Evolutionary conservation across 2,113 vertebrate genomes (phyloP).

Genomic region (Leptocoma aspasia): DNA sequence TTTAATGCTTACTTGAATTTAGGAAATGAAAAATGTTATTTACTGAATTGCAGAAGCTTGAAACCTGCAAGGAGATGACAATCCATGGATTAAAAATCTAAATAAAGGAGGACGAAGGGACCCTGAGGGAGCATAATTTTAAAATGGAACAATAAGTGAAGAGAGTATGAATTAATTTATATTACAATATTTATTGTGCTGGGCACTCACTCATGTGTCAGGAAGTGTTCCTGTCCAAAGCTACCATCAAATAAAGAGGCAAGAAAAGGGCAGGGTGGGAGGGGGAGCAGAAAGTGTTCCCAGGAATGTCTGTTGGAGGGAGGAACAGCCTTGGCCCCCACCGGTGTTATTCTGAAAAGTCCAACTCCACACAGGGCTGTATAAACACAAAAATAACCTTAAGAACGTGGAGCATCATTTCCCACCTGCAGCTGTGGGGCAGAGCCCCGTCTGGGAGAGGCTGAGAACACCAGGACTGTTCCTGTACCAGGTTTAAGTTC

Average conservation of each 20-base stretch:
- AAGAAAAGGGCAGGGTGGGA: background rate
- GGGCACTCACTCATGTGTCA: background rate
- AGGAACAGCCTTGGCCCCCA: background rate
- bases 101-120: background rate
- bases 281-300: background rate
- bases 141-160: background rate
- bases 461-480: background rate
- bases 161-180: background rate
- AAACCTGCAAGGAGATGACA: background rate
- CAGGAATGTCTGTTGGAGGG: background rate
- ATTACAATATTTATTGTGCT: background rate
- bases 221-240: background rate
- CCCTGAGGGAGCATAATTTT: background rate
- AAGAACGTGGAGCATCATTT: fast-evolving
- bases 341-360: background rate
- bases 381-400: background rate
- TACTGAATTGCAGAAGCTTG: background rate
- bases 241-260: background rate
- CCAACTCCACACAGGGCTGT: background rate
- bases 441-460: background rate
- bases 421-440: background rate
- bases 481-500: fast-evolving
- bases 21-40: background rate
- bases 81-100: background rate
- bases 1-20: background rate